Base-by-base conservation (phyloP, 2,113 vertebrate species). In the Siniperca knerii region DNA sequence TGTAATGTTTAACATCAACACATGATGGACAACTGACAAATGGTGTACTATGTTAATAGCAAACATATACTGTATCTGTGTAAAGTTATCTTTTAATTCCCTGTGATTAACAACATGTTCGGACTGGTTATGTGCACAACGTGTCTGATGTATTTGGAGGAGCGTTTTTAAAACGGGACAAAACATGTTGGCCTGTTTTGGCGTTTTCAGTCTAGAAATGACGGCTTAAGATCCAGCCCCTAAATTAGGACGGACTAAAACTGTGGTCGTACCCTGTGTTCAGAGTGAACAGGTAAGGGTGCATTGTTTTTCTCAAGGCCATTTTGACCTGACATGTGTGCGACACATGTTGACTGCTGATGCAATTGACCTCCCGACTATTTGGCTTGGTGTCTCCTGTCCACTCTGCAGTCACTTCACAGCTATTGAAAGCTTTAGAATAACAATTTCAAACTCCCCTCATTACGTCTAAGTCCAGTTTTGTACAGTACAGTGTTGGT, bases 311-410 rank as follows among this genome's bases (percentile, higher is more conserved):
- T 20, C 48, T 48, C 0, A 2, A 60, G 82, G 80, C 40, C 83
- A 21, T 73, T 69, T 44, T 48, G 81, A 90, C 87, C 85, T 46
- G 83, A 83, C 85, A 64, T 65, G 50, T 13, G 15, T 18, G 67
- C 29, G 15, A 37, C 52, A 46, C 65, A 12, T 65, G 7, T 12
- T 69, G 80, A 82, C 67, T 33, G 69, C 15, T 84, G 55, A 73
- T 66, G 66, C 2, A 52, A 68, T 12, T 40, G 61, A 83, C 82
- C 79, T 42, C 1, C 6, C 2, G 1, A 29, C 29, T 44, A 2
- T 74, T 80, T 80, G 72, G 8, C 62, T 2, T 29, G 35, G 11
- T 11, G 44, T 25, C n/a, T 61, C n/a, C 40, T 10, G 25, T 69
- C 67, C 54, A 15, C 42, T 50, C 44, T 8, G 23, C 2, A 10